Evolutionary conservation across 1,140 invertebrate species (phyloP), one percentile per base, ranked within the genome.

Genomic region (Ips typographus): DNA sequence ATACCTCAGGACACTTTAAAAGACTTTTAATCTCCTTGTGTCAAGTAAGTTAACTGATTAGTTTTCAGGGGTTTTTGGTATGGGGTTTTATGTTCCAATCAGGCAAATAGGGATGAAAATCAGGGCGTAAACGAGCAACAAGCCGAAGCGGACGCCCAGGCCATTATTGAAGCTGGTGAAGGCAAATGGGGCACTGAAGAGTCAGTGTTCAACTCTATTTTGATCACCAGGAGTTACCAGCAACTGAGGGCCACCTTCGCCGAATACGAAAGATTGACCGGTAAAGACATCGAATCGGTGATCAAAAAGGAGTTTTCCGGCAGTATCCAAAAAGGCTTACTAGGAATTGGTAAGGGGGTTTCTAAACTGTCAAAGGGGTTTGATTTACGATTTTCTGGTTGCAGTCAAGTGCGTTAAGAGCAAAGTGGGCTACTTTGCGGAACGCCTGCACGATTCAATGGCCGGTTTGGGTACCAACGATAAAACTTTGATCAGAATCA

Each of bases 1-100:
- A 99, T 77, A 97, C 96, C 36, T 96, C 94, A 2, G 96, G 93
- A n/a, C 78, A 80, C 70, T 98, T 98, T 83, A 93, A 93, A 80
- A 88, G 94, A 64, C 83, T 99, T 2, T 86, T 97, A 57, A 90
- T 98, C 36, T 93, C 92, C 1, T 81, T 94, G 52, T 88, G 88
- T 59, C 89, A 93, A 85, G 76, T 77, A 74, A 73, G 70, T 22
- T 72, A 41, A 5, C 1, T 56, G 3, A 39, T 38, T 56, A 2
- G 39, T 8, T 49, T 49, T 49, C 47, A 49, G 22, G 22, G 22
- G 22, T 22, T 22, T 22, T 1, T 49, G 7, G 1, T 49, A 8
- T 7, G 22, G 2, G 0, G 22, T 22, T 22, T 0, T 22, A 22
- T 22, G 22, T 22, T 22, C 0, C 22, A 22, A 22, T 2, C 37